These are phyloP conservation scores for Nipponacmea schrenckii DNA, from an alignment of 2,888 invertebrate genomes.

Conservation along the genomic window DNA sequence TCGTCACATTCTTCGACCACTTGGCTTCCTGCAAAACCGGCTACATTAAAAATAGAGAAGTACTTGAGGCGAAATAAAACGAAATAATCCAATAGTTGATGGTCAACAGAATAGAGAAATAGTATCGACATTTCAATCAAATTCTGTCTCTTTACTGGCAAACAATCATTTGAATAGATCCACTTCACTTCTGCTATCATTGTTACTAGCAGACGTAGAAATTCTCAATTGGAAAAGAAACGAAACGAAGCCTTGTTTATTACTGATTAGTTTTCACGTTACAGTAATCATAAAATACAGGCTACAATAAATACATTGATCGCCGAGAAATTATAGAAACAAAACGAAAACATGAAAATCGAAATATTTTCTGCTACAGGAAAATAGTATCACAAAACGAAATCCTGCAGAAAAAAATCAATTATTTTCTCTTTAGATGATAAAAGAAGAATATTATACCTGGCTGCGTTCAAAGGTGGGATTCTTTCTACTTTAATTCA, in stretches of 20 bases:
- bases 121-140: slow-evolving; percentile 3
- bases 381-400: slow-evolving; percentile 2
- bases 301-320: background rate
- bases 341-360: background rate
- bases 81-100: slow-evolving; percentile 1
- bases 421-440: background rate
- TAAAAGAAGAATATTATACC: background rate
- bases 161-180: too few species aligned
- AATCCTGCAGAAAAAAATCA: background rate
- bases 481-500: background rate
- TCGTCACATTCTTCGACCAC: too few species aligned
- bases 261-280: slow-evolving; percentile 6
- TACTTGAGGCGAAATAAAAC: slow-evolving; percentile 8
- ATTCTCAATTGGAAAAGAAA: slow-evolving; percentile 4
- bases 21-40: background rate
- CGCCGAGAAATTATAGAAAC: background rate
- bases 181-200: background rate
- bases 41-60: background rate
- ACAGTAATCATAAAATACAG: slow-evolving; percentile 1
- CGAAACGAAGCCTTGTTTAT: background rate
- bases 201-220: background rate
- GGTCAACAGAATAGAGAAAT: background rate
- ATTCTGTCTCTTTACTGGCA: too few species aligned
- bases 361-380: background rate
- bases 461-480: background rate